Base-by-base conservation (phyloP, 1,140 invertebrate genomes). In the Rhynchophorus ferrugineus region DNA sequence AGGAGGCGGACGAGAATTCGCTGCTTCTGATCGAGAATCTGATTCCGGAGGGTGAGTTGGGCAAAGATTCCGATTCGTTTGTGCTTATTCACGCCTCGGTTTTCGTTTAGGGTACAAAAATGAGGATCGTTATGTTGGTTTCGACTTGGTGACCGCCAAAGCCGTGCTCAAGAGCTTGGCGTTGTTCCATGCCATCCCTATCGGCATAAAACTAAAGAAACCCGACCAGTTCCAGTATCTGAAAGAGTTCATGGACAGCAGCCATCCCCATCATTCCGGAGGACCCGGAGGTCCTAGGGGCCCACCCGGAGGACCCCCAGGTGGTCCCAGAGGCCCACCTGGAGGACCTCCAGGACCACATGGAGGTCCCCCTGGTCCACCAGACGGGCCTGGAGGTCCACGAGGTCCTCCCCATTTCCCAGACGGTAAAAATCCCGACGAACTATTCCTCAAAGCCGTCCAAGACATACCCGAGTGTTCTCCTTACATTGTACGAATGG, bases 21-120 rank as follows among this genome's bases (percentile, higher is more conserved):
- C 5, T 48, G 6, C 20, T 48, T 8, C 2, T 48, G 2, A 9
- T 48, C 3, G 46, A 38, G 22, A 48, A 48, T 48, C 24, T 48
- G 14, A 37, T 38, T 38, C 18, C 21, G 2, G 2, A 48, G 21
- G 46, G 46, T 48, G 24, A 48, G 24, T 18, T 5, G 5, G 13
- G 16, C 6, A 13, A 5, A 20, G 11, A 29, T 29, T 29, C 5
- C 24, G 24, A 6, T 29, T 29, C 11, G 24, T 29, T 29, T 11
- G 11, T n/a, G n/a, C n/a, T 29, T 29, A 29, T 6, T 6, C 11
- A 29, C 24, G 5, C 5, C 24, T 29, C 11, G 5, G 11, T 11
- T 29, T 29, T 29, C 24, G n/a, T n/a, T n/a, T 11, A 29, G 24
- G 24, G 5, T 29, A 29, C 11, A 5, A 29, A 11, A 29, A 29